These are phyloP conservation scores for Aphelinus atriplicis DNA, from an alignment of 1,140 invertebrate genomes.

Conservation along the genomic window DNA sequence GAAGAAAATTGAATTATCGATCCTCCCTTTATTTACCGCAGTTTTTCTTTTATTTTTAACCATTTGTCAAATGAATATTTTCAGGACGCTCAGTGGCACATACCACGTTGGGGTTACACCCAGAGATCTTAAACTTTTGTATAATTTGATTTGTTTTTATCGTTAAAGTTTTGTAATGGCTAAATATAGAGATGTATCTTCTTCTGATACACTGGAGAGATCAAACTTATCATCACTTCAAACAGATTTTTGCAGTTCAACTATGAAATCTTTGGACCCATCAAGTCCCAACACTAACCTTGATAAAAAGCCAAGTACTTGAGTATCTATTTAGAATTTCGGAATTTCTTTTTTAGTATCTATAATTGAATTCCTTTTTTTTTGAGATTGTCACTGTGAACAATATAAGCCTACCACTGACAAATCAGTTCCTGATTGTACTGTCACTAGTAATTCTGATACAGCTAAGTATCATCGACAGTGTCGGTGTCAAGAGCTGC, in stretches of 20 bases:
- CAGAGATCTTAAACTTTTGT: conserved; percentile 35
- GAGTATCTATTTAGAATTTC: too few relatives aligned
- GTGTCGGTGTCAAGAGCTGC: conserved; percentile 17
- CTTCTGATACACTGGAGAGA: conserved; percentile 48
- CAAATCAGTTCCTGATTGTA: conserved; percentile 11
- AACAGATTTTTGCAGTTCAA: conserved; percentile 38
- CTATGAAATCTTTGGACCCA: conserved; percentile 7
- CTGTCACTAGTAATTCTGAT: conserved; percentile 2
- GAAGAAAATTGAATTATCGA: neutral
- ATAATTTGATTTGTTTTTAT: conserved; percentile 38
- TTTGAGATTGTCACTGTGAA: conserved; percentile 24
- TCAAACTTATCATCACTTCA: conserved; percentile 49
- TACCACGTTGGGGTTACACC: conserved; percentile 32
- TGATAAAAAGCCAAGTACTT: conserved; percentile 6
- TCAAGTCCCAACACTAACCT: conserved; percentile 7
- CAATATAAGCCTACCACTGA: neutral
- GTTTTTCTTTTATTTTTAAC: neutral
- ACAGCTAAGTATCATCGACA: neutral
- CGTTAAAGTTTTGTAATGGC: conserved; percentile 38
- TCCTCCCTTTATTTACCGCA: too few relatives aligned
- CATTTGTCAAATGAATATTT: conserved; percentile 30
- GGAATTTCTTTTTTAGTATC: too few relatives aligned
- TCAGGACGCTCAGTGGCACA: conserved; percentile 40
- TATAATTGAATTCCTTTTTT: neutral
- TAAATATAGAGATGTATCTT: conserved; percentile 44